A percentile compares a stretch with the other conserved stretches of the same genome.
Conservation (phyloP, 2,113 vertebrate species). For the Triplophysa dalaica region DNA sequence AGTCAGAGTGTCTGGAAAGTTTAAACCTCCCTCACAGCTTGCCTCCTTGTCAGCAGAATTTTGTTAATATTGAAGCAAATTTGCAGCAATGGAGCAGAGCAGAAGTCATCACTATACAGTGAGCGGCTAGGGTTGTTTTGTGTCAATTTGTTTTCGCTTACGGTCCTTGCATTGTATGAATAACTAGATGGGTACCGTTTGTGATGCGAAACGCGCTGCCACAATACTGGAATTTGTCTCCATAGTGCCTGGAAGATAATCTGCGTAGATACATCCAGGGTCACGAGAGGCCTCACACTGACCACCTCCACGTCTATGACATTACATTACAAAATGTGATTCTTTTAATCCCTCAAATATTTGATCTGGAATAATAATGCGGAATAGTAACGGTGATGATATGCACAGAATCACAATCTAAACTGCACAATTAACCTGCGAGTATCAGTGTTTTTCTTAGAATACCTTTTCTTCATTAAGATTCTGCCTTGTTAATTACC, state of each 20-base stretch:
- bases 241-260: no score
- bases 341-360: no score
- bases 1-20: slow-evolving; percentile 23
- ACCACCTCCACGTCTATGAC: no score
- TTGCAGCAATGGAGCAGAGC: slow-evolving; percentile 44
- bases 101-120: slow-evolving; percentile 47
- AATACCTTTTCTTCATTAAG: slow-evolving; percentile 47
- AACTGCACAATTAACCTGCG: slow-evolving; percentile 42
- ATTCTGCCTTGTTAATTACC: slow-evolving; percentile 52
- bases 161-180: slow-evolving; percentile 30
- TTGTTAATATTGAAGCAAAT: slow-evolving; percentile 56
- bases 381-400: no score
- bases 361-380: no score
- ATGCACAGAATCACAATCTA: background rate
- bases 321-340: no score
- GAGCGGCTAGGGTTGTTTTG: slow-evolving; percentile 5
- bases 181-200: background rate
- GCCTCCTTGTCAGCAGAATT: slow-evolving; percentile 52
- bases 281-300: no score
- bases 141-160: slow-evolving; percentile 34
- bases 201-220: no score
- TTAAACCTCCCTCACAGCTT: slow-evolving; percentile 44
- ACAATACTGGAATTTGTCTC: no score
- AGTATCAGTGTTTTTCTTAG: slow-evolving; percentile 18
- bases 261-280: no score